Base-by-base conservation (phyloP, 2,113 vertebrate genomes). In the Lucifuga dentata region DNA sequence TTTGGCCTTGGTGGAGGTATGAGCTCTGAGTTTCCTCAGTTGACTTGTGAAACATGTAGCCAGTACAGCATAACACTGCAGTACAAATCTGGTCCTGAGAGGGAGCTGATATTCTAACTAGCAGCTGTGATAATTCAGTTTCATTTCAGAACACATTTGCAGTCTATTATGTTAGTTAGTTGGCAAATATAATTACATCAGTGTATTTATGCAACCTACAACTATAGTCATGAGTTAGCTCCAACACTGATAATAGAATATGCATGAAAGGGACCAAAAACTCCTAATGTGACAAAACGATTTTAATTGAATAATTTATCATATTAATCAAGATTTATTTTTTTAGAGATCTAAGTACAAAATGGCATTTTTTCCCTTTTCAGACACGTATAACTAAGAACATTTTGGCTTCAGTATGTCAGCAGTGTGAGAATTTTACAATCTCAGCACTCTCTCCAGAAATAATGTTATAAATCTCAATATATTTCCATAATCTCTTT, bases 401-500 rank as follows among this genome's bases (percentile, higher is more conserved):
- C 51, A 64, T 12, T 59, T 69, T 20, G 36, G n/a, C 55, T 39
- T 16, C 1, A 1, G 41, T 11, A 35, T 59, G 51, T 65, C 35
- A 21, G 45, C 58, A 33, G 52, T n/a, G 39, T 67, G 40, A 62
- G 48, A 24, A 43, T 76, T 67, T 68, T 49, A 67, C 46, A 70
- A 58, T 58, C 44, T 24, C 64, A 29, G 41, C 48, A 29, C 49
- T 71, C 21, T 41, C 36, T 61, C 17, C 56, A 78, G 38, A 70
- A 83, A 70, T 73, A 68, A 68, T 21, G n/a, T 49, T 63, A 44
- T 70, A 63, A 79, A 78, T 80, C 49, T 60, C 20, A 58, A 62
- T 74, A 55, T 52, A 82, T 81, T 73, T 78, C 60, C 36, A 71
- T 67, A 73, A 76, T 76, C 48, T 67, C 23, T 63, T 61, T 78